These are phyloP conservation scores for Crepidodera aurea DNA, from an alignment of 2,888 invertebrate genomes.

Conservation along the genomic window DNA sequence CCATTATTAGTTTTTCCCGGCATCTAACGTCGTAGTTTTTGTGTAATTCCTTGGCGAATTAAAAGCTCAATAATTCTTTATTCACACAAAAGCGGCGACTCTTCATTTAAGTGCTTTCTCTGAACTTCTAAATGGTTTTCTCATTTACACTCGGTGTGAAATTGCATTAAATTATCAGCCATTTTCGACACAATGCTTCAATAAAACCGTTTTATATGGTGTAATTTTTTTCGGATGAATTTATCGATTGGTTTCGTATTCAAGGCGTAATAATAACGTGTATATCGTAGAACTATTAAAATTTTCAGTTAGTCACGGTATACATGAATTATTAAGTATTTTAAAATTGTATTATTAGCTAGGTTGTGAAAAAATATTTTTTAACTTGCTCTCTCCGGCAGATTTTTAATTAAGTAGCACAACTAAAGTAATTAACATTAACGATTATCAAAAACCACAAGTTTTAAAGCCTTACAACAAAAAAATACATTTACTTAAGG, in stretches of 20 bases:
- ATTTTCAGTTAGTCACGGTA: neutral
- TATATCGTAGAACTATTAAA: neutral
- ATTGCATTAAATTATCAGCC: conserved; percentile 27
- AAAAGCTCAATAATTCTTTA: conserved; percentile 6
- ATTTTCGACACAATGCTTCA: conserved; percentile 24
- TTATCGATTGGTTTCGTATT: conserved; percentile 12
- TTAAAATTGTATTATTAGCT: neutral
- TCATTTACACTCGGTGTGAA: conserved; percentile 23
- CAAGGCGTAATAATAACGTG: conserved; percentile 1
- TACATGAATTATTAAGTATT: neutral
- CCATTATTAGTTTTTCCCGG: too few species aligned
- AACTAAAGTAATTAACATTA: too few species aligned
- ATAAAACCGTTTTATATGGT: conserved; percentile 21
- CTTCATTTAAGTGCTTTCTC: conserved; percentile 3
- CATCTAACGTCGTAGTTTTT: neutral
- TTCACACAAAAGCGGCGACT: conserved; percentile 6
- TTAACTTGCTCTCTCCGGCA: too few species aligned
- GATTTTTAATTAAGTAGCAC: too few species aligned
- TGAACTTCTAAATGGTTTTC: conserved; percentile 21
- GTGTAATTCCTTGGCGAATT: conserved; percentile 12
- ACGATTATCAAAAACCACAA: too few species aligned
- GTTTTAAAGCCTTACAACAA: too few species aligned
- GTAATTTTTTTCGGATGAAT: neutral
- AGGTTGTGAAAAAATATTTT: neutral
- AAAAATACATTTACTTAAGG: too few species aligned